Conservation (phyloP, 2,113 vertebrate genomes). For the Equus quagga region DNA sequence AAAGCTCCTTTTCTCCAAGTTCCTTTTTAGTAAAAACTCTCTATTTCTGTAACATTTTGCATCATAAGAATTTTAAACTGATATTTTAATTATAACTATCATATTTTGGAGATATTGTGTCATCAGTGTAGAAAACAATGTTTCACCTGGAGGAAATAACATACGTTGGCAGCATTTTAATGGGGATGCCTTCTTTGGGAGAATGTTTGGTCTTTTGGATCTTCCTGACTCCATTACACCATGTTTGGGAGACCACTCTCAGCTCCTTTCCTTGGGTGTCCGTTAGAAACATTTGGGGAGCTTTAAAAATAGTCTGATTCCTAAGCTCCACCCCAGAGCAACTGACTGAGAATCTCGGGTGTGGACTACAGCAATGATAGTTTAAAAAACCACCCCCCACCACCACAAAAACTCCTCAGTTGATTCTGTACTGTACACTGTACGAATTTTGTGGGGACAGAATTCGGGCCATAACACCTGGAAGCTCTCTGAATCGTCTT, state of each 20-base stretch:
- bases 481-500: neutral
- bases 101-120: neutral
- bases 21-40: neutral
- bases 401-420: neutral
- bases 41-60: neutral
- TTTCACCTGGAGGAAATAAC: neutral
- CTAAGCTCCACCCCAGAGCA: neutral
- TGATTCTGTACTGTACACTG: neutral
- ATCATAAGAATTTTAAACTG: neutral
- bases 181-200: neutral
- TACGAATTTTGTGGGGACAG: no score
- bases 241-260: neutral
- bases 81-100: neutral
- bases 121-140: neutral
- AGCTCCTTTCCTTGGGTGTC: neutral
- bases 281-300: neutral
- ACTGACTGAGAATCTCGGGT: neutral
- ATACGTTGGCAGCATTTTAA: neutral
- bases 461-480: no score
- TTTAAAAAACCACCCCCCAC: neutral
- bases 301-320: neutral
- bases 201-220: neutral
- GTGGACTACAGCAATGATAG: neutral
- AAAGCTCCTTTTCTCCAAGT: neutral
- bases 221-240: neutral